These are phyloP conservation scores for Azemiops feae DNA, from an alignment of 2,113 vertebrate genomes.

Conservation along the genomic window DNA sequence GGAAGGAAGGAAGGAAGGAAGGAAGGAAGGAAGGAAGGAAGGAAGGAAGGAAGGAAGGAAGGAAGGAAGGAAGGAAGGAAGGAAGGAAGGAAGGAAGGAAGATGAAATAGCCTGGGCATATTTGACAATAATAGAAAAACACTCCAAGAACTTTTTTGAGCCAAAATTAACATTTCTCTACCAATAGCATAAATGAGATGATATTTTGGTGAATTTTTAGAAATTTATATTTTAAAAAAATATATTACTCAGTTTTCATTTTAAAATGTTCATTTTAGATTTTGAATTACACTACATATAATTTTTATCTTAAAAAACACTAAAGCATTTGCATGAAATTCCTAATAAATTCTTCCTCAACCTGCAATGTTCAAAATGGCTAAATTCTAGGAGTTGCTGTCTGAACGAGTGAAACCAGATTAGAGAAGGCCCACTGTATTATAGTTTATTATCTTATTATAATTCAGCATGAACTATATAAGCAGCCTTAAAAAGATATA, in stretches of 20 bases:
- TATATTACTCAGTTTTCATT: not conserved
- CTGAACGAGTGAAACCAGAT: not conserved
- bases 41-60: too few species aligned
- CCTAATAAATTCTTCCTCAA: not conserved
- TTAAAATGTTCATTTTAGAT: not conserved
- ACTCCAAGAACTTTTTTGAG: not conserved
- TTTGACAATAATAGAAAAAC: not conserved
- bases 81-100: not conserved
- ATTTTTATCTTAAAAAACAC: not conserved
- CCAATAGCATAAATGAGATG: not conserved
- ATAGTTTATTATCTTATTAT: not conserved
- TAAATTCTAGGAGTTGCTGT: not conserved
- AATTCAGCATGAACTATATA: not conserved
- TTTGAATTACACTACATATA: not conserved
- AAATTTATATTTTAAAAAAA: not conserved
- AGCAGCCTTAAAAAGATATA: not conserved
- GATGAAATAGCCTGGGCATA: not conserved
- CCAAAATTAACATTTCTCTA: not conserved
- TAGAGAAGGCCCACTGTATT: not conserved
- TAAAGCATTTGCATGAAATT: not conserved
- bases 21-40: too few species aligned
- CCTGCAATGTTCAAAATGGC: not conserved
- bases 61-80: too few species aligned
- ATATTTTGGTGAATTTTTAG: not conserved
- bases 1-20: too few species aligned